Evolutionary conservation across 2,888 invertebrate species (phyloP).

Genomic region (Julus scandinavius): DNA sequence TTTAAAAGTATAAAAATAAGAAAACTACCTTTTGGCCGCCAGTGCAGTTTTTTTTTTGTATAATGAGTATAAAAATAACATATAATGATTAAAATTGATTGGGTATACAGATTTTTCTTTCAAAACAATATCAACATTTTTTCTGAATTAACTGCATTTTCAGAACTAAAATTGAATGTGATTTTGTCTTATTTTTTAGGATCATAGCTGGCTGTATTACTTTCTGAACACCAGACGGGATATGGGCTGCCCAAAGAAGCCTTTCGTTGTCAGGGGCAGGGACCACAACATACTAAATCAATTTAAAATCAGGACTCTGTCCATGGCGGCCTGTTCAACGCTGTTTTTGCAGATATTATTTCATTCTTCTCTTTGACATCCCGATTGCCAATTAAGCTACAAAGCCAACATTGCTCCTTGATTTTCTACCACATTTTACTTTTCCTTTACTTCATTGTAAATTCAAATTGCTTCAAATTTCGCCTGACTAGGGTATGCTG

Average conservation of each 20-base stretch:
- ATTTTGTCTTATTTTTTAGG: conserved; percentile 46
- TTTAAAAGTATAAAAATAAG: no score
- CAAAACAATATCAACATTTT: no score
- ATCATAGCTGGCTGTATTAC: conserved; percentile 51
- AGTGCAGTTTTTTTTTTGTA: no score
- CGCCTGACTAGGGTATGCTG: background rate
- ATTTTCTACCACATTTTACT: conserved; percentile 45
- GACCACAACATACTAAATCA: conserved; percentile 47
- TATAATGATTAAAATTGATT: background rate
- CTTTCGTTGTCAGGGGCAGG: conserved; percentile 54
- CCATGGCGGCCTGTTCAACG: conserved; percentile 44
- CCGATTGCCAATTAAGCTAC: conserved; percentile 34
- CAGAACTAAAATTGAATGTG: no score
- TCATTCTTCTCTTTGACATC: conserved; percentile 30
- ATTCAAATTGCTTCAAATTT: conserved; percentile 17
- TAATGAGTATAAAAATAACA: no score
- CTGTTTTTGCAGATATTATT: conserved; percentile 37
- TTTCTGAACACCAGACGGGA: conserved; percentile 36
- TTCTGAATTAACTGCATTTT: background rate
- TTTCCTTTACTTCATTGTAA: background rate
- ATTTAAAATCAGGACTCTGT: conserved; percentile 47
- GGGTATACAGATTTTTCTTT: no score
- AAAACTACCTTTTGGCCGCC: no score
- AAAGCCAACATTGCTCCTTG: conserved; percentile 10
- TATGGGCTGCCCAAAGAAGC: conserved; percentile 44